These are phyloP conservation scores for Corythornis vintsioides DNA, from an alignment of 2,113 vertebrate species.

Conservation along the genomic window DNA sequence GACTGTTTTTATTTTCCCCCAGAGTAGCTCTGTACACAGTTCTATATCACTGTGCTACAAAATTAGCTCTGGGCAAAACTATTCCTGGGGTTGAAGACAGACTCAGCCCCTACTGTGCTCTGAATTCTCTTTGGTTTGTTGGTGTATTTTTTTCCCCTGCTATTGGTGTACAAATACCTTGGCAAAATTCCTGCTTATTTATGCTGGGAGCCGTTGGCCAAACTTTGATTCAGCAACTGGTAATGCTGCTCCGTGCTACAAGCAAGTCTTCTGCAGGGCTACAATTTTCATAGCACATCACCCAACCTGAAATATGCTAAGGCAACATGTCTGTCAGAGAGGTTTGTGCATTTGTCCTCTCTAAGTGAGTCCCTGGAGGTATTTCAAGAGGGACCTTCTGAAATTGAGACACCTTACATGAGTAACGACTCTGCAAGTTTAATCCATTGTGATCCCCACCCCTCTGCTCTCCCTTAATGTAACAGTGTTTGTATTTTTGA, in stretches of 20 bases:
- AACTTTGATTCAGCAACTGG: background rate
- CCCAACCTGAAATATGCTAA: background rate
- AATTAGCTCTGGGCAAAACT: constrained; percentile 6
- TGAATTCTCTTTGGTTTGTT: background rate
- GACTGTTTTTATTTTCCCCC: background rate
- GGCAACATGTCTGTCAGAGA: background rate
- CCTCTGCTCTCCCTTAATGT: background rate
- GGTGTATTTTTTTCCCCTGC: background rate
- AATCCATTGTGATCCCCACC: background rate
- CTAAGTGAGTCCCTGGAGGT: background rate
- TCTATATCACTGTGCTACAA: background rate
- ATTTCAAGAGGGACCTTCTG: background rate
- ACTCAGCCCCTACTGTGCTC: background rate
- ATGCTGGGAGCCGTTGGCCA: background rate
- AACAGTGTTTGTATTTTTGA: background rate
- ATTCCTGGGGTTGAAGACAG: background rate
- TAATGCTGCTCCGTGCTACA: background rate
- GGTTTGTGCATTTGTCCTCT: background rate
- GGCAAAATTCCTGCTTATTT: background rate
- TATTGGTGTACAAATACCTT: background rate
- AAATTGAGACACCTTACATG: background rate
- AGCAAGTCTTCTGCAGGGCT: background rate
- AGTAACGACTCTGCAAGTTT: background rate
- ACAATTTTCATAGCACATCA: background rate
- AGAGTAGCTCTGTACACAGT: background rate